These are phyloP conservation scores for Spisula subtruncata DNA, from an alignment of 2,888 invertebrate species.

Conservation along the genomic window DNA sequence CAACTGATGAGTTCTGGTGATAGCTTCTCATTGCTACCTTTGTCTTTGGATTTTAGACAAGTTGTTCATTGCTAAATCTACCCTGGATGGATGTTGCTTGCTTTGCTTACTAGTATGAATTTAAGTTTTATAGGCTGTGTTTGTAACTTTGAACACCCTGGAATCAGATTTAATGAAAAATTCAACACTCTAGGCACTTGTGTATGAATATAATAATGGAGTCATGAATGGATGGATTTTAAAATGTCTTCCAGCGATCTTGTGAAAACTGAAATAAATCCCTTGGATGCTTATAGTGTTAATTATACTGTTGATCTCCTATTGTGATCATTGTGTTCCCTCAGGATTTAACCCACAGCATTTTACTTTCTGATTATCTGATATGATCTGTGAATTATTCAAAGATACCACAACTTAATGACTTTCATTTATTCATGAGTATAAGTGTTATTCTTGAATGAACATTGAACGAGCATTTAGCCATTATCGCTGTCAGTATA, in stretches of 20 bases:
- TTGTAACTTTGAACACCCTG: background rate
- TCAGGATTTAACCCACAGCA: background rate
- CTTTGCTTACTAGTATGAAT: background rate
- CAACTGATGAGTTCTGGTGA: background rate
- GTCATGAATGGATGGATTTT: background rate
- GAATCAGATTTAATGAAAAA: background rate
- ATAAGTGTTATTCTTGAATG: background rate
- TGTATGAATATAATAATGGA: background rate
- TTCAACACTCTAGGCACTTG: background rate
- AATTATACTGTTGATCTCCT: background rate
- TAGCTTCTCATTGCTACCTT: conserved; percentile 14
- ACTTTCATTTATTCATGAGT: background rate
- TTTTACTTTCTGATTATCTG: conserved; percentile 10
- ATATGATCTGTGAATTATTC: conserved; percentile 28
- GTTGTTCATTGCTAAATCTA: background rate
- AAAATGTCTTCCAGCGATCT: background rate
- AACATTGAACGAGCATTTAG: background rate
- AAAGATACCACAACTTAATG: background rate
- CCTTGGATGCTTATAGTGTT: background rate
- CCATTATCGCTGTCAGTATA: background rate
- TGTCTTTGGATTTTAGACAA: conserved; percentile 8
- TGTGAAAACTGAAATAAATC: background rate
- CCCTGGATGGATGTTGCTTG: background rate
- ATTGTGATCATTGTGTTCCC: background rate
- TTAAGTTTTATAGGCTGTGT: background rate